Evolutionary conservation across 2,888 invertebrate genomes (phyloP), one percentile per base, ranked within the genome.

Genomic region (Celastrina argiolus): DNA sequence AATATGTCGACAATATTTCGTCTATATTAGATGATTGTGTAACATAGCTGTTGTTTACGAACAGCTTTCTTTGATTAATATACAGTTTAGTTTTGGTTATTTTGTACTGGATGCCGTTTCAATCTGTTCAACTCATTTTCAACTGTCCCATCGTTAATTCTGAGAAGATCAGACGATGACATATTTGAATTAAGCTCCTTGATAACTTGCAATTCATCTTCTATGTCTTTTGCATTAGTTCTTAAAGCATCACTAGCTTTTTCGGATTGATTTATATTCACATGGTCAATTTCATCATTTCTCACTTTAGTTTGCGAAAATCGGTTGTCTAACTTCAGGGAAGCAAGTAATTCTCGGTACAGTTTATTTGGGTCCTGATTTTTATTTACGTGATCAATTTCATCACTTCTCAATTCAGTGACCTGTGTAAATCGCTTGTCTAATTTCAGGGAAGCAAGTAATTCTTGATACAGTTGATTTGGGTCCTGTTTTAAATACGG

Each of bases 351-450:
- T 18, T 59, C 59, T 18, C 18, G 31, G 10, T 59, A 59, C 0
- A 59, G 59, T 16, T 16, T 26, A 31, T 59, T 59, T 0, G 34
- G 34, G 16, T 59, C 59, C 16, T 59, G n/a, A 10, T 18, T 59
- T 12, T n/a, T n/a, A n/a, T n/a, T n/a, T n/a, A 81, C 78, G 14
- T 83, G 66, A 56, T 76, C 75, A 2, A 80, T 58, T 31, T 85
- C 77, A 12, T 81, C 74, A 68, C 80, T 78, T 0, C 72, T 72
- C 63, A 77, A 73, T 5, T 71, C 73, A 74, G 2, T 18, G 1
- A 41, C 42, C 3, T 42, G 14, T 41, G 16, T 18, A n/a, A 59
- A 16, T 18, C 16, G 6, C 0, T 36, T 18, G 2, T n/a, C 16
- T 18, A 26, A 14, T 6, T 59, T 34, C 1, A 34, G 8, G 14